Conservation (phyloP, 1,140 invertebrate genomes). For the Aphelenchoides besseyi region DNA sequence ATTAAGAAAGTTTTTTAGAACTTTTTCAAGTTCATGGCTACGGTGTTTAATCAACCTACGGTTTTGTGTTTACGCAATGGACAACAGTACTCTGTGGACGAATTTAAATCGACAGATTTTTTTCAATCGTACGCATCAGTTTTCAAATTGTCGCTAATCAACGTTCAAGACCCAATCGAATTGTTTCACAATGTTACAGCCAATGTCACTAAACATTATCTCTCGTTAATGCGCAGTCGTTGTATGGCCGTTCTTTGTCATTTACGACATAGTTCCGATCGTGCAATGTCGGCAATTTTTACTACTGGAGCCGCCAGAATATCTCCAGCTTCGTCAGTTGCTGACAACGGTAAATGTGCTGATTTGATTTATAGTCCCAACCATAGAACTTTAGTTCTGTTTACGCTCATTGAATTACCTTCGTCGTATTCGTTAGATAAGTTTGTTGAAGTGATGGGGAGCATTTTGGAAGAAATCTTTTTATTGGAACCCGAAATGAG, state of each 20-base stretch:
- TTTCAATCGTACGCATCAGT: background rate
- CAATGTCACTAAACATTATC: slow-evolving; percentile 22
- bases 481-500: background rate
- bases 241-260: slow-evolving; percentile 23
- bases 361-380: background rate
- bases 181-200: slow-evolving; percentile 43
- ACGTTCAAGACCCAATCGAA: slow-evolving; percentile 45
- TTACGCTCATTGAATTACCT: too few relatives aligned
- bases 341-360: background rate
- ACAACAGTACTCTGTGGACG: background rate
- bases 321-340: background rate
- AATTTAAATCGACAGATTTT: background rate
- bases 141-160: slow-evolving; percentile 40
- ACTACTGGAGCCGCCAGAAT: background rate
- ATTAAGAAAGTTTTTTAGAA: background rate
- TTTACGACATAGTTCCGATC: background rate
- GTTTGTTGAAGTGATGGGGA: too few relatives aligned
- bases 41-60: background rate
- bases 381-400: too few relatives aligned
- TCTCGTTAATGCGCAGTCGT: slow-evolving; percentile 29
- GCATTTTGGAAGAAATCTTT: background rate
- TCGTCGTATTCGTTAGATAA: too few relatives aligned
- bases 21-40: slow-evolving; percentile 8
- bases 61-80: slow-evolving; percentile 1
- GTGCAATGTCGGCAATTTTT: background rate